Percentiles rank a stretch among this genome's conserved stretches.
phyloP scores from a whole-genome alignment of 2,888 invertebrate species.

The Crocallis elinguaria region DNA sequence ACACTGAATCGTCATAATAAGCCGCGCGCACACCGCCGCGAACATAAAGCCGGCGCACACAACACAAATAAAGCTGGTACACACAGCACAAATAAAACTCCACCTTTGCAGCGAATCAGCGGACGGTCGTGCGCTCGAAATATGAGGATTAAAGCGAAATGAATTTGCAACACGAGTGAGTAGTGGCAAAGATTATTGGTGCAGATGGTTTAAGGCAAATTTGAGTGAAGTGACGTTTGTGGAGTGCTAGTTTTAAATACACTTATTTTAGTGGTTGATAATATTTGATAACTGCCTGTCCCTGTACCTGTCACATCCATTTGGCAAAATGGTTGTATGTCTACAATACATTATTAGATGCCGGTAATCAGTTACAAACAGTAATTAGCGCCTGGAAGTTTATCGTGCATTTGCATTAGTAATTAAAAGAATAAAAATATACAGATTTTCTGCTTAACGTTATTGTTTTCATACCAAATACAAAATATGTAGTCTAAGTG shows the following conservation, averaged over 20 bases:
- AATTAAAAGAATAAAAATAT: too few relatives aligned
- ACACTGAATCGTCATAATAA: slow-evolving; percentile 18
- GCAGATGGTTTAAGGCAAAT: slow-evolving; percentile 10
- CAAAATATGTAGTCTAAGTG: too few relatives aligned
- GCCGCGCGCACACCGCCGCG: slow-evolving; percentile 7
- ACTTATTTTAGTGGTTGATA: too few relatives aligned
- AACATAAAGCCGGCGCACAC: slow-evolving; percentile 8
- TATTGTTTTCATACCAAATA: too few relatives aligned
- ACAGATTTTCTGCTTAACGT: too few relatives aligned
- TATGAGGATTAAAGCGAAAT: slow-evolving; percentile 38
- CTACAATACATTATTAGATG: too few relatives aligned
- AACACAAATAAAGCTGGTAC: slow-evolving; percentile 18
- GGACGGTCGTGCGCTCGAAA: slow-evolving; percentile 26
- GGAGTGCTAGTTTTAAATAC: not conserved
- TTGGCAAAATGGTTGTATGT: too few relatives aligned
- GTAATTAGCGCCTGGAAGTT: too few relatives aligned
- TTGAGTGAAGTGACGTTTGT: not conserved
- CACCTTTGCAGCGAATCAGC: slow-evolving; percentile 30
- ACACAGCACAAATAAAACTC: slow-evolving; percentile 26
- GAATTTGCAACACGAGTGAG: slow-evolving; percentile 37
- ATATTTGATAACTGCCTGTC: too few relatives aligned
- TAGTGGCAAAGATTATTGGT: slow-evolving; percentile 28
- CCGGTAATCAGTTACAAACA: too few relatives aligned
- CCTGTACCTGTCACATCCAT: too few relatives aligned
- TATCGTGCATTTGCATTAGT: too few relatives aligned